These are phyloP conservation scores for Danio aesculapii DNA, from an alignment of 2,797 vertebrate genomes.

Conservation along the genomic window DNA sequence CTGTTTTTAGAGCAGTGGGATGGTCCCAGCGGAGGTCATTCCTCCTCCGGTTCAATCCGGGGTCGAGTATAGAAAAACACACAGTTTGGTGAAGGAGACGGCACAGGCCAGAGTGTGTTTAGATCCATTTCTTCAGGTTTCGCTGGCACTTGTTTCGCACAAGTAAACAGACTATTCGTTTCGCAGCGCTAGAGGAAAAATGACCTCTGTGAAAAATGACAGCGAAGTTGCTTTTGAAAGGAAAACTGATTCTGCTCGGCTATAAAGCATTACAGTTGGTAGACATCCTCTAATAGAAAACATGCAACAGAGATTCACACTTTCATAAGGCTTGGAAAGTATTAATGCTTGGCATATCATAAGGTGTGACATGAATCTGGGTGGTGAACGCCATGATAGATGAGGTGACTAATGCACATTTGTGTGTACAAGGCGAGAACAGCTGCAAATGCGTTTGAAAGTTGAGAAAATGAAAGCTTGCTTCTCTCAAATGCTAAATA, in stretches of 20 bases:
- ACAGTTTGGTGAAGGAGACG: conserved; percentile 58
- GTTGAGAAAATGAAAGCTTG: conserved; percentile 28
- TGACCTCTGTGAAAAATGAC: conserved; percentile 25
- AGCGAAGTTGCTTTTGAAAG: conserved; percentile 6
- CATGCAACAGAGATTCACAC: conserved; percentile 3
- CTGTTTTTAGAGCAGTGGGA: conserved; percentile 14
- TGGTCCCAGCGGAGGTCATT: conserved; percentile 61
- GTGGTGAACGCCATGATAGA: conserved; percentile 38
- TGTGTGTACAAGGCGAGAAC: conserved; percentile 24
- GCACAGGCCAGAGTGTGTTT: conserved; percentile 70
- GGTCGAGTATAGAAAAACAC: conserved; percentile 61
- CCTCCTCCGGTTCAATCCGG: conserved; percentile 61
- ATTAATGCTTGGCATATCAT: conserved; percentile 13
- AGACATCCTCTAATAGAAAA: conserved; percentile 18
- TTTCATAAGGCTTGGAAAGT: conserved; percentile 6
- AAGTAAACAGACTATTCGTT: conserved; percentile 66
- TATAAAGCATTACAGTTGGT: not conserved
- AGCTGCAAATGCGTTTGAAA: conserved; percentile 45
- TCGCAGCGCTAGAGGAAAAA: conserved; percentile 14
- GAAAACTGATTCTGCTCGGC: conserved; percentile 5
- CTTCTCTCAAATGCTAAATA: conserved; percentile 39
- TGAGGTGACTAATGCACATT: conserved; percentile 53
- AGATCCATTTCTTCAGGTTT: conserved; percentile 72
- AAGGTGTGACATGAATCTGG: conserved; percentile 24
- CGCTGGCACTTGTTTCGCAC: conserved; percentile 61